Percentiles rank a stretch among this genome's conserved stretches.
Conservation (phyloP, 2,797 vertebrate species). For the Dermochelys coriacea region DNA sequence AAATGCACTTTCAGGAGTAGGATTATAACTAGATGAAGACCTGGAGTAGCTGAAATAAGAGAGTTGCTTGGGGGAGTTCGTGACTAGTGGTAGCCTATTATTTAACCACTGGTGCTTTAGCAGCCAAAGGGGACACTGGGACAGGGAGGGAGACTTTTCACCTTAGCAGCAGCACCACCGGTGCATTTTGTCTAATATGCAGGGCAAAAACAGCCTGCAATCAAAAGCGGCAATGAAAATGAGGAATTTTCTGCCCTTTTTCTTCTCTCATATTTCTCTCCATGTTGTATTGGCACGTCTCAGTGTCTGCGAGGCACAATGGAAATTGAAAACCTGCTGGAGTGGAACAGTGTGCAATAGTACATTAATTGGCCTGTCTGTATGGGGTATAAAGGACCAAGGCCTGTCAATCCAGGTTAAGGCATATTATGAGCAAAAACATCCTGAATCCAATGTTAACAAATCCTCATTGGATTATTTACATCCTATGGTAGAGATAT, state of each 20-base stretch:
- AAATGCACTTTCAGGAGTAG: background rate
- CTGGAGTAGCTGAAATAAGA: background rate
- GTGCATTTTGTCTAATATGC: background rate
- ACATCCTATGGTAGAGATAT: background rate
- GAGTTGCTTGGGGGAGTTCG: background rate
- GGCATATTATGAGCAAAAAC: background rate
- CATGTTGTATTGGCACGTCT: background rate
- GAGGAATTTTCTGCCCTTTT: background rate
- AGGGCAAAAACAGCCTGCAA: background rate
- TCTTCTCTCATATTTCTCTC: background rate
- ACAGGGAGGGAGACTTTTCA: background rate
- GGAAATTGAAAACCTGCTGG: constrained; percentile 33
- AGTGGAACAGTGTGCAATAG: constrained; percentile 12
- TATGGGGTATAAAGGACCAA: background rate
- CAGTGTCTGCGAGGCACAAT: background rate
- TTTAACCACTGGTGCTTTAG: background rate
- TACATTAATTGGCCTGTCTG: constrained; percentile 17
- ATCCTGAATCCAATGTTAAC: background rate
- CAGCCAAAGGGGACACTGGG: background rate
- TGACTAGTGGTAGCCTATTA: background rate
- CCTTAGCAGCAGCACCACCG: background rate
- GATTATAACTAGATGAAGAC: background rate
- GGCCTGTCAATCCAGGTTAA: background rate
- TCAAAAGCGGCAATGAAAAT: background rate
- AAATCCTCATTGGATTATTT: constrained; percentile 4